phyloP scores from a whole-genome alignment of 2,113 vertebrate genomes.

The Mus spicilegus region DNA sequence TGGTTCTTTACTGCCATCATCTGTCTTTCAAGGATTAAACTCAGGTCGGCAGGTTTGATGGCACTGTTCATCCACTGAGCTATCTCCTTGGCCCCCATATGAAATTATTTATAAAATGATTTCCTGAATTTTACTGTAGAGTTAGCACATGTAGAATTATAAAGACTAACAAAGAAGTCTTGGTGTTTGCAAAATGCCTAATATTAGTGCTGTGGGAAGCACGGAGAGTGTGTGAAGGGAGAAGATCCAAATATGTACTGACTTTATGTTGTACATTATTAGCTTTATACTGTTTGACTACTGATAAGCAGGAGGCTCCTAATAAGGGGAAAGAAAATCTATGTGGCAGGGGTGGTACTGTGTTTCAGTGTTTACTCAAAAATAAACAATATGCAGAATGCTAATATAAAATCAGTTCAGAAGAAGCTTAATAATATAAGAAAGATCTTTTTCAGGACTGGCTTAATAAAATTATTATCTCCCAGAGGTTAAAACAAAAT shows the following conservation, averaged over 20 bases:
- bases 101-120: background rate
- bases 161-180: background rate
- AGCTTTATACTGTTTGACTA: background rate
- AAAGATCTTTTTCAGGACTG: background rate
- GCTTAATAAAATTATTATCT: slow-evolving; percentile 14
- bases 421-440: slow-evolving; percentile 11
- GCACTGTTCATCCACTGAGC: background rate
- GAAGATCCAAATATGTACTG: background rate
- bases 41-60: background rate
- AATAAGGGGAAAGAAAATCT: slow-evolving; percentile 14
- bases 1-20: background rate
- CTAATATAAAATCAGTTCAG: background rate
- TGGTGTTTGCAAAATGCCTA: background rate
- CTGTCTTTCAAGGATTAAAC: background rate
- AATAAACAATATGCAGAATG: background rate
- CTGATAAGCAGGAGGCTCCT: slow-evolving; percentile 6
- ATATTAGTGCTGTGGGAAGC: background rate
- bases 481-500: background rate
- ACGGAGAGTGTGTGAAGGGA: background rate
- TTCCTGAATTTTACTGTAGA: background rate
- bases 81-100: background rate
- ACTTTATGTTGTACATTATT: slow-evolving; percentile 8
- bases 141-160: background rate
- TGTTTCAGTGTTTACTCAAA: slow-evolving; percentile 32
- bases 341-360: background rate